Evolutionary conservation across 2,113 vertebrate genomes (phyloP), one percentile per base, ranked within the genome.

Genomic region (Albula goreensis): DNA sequence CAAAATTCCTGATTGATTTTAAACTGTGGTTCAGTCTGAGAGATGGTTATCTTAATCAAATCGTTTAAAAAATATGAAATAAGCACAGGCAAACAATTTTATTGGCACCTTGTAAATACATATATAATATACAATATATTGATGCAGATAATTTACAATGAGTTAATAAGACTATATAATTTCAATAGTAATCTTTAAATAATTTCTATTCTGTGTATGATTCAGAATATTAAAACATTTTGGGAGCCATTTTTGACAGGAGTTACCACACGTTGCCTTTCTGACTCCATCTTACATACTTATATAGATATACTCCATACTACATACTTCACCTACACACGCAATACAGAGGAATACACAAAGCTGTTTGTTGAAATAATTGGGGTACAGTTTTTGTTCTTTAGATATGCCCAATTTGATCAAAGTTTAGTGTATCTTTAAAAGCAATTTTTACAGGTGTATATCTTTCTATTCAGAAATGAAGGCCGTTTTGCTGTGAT

Each of bases 71-170:
- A 70, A 70, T 70, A 74, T 74, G 22, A 74, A 74, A 74, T 74
- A 25, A 74, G 22, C 4, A 74, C n/a, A 74, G 70, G 70, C n/a
- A 31, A 25, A 25, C n/a, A 31, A 74, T 74, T 11, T 25, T 74
- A 74, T 31, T 74, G 70, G 70, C 70, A 74, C 70, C 70, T 31
- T 74, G 70, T 74, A 74, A 74, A 74, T 74, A 74, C 8, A 70
- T n/a, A 70, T 70, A 70, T 70, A n/a, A n/a, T 74, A 74, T 31
- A 74, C 5, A 31, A 74, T 74, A 74, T 74, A 74, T 31, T n/a
- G 70, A 74, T n/a, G 70, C 70, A 74, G 2, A n/a, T 31, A 1
- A 74, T 74, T 31, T 74, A 74, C 70, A 74, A 7, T 74, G 31
- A 25, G 70, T 74, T 74, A n/a, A 74, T 22, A 74, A 25, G 25